Conservation (phyloP, 2,113 vertebrate genomes). For the Carollia perspicillata region DNA sequence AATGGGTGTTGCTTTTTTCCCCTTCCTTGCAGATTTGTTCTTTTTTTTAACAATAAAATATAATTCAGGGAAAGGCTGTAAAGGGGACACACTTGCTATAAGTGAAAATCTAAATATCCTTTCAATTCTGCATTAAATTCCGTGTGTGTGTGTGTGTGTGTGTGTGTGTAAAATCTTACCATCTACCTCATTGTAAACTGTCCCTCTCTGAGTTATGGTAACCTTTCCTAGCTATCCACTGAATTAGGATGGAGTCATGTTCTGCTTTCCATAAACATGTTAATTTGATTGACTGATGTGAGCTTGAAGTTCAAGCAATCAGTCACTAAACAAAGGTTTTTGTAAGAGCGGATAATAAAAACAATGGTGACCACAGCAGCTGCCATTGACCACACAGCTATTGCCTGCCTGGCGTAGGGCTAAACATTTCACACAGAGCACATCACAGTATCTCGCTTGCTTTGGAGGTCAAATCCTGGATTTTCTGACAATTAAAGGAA, state of each 20-base stretch:
- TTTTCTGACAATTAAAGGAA: not conserved
- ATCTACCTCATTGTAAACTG: not conserved
- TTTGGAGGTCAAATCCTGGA: not conserved
- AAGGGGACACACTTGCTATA: not conserved
- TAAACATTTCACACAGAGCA: not conserved
- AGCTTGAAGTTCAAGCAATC: not conserved
- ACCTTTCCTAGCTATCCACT: not conserved
- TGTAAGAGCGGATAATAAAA: not conserved
- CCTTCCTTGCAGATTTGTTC: not conserved
- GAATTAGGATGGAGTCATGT: not conserved
- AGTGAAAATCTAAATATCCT: not conserved
- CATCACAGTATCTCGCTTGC: not conserved
- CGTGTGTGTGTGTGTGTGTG: not conserved
- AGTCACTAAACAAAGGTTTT: not conserved
- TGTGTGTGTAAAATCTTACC: not conserved
- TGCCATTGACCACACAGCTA: not conserved
- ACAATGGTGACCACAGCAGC: not conserved
- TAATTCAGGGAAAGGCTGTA: not conserved
- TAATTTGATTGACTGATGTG: not conserved
- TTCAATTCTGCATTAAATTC: not conserved
- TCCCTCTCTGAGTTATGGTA: not conserved
- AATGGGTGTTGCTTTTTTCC: not conserved
- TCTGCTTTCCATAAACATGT: not conserved
- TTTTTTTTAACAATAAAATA: slow-evolving; percentile 19
- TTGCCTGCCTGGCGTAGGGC: not conserved